A percentile compares a stretch with the other conserved stretches of the same genome.
phyloP scores from a whole-genome alignment of 2,888 invertebrate species.

The Ligdia adustata region DNA sequence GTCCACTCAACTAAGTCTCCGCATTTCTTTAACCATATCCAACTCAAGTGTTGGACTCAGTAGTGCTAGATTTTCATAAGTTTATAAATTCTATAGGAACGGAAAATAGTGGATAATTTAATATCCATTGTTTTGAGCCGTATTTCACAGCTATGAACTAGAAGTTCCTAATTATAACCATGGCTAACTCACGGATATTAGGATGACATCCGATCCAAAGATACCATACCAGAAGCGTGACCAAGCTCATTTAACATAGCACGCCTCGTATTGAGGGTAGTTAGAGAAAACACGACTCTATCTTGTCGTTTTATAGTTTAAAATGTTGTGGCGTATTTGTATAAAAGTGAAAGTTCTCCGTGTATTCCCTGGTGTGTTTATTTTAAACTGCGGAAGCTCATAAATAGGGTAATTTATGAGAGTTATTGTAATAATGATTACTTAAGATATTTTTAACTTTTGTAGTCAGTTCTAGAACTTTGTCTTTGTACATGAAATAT shows the following conservation, averaged over 20 bases:
- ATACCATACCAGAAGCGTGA: slow-evolving; percentile 32
- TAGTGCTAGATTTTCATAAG: too few relatives aligned
- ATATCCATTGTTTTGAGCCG: too few relatives aligned
- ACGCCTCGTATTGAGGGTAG: slow-evolving; percentile 22
- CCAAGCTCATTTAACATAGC: slow-evolving; percentile 39
- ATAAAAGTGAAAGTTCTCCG: slow-evolving; percentile 50
- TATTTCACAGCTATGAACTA: too few relatives aligned
- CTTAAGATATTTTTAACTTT: neutral
- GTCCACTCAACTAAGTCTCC: too few relatives aligned
- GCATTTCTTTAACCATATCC: too few relatives aligned
- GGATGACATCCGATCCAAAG: slow-evolving; percentile 28
- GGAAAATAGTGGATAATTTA: too few relatives aligned
- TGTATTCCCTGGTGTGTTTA: slow-evolving; percentile 45
- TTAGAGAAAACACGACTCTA: slow-evolving; percentile 25
- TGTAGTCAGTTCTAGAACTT: neutral
- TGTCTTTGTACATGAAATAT: too few relatives aligned
- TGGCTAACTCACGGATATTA: too few relatives aligned
- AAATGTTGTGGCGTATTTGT: slow-evolving; percentile 34
- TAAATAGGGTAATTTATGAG: slow-evolving; percentile 44
- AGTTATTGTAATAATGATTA: slow-evolving; percentile 15
- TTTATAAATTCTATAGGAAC: too few relatives aligned
- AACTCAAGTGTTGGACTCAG: too few relatives aligned
- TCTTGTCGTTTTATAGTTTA: slow-evolving; percentile 28
- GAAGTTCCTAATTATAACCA: too few relatives aligned
- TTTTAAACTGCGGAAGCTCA: slow-evolving; percentile 49